A percentile compares a stretch with the other conserved stretches of the same genome.
These are phyloP conservation scores for Thereuonema tuberculata DNA, from an alignment of 1,140 invertebrate genomes.

Conservation along the genomic window DNA sequence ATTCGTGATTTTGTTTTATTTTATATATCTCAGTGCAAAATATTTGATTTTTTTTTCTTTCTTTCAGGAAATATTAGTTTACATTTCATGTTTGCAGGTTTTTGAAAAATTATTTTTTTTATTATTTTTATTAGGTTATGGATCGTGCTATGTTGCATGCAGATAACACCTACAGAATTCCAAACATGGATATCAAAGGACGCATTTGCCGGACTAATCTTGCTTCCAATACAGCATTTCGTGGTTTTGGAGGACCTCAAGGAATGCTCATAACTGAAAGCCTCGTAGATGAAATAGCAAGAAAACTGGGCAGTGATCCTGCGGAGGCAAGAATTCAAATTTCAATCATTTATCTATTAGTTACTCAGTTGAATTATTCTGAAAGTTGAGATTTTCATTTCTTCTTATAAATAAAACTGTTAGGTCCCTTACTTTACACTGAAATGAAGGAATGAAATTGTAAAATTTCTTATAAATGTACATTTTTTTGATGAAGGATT, in stretches of 20 bases:
- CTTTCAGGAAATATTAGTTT: background rate
- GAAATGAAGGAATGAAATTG: no score
- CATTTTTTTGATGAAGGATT: no score
- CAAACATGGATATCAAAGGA: constrained; percentile 48
- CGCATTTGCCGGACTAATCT: constrained; percentile 69
- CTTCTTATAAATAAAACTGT: background rate
- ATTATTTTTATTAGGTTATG: constrained; percentile 43
- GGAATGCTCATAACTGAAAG: constrained; percentile 72
- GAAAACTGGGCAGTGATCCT: constrained; percentile 46
- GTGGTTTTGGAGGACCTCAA: constrained; percentile 79
- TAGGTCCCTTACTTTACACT: background rate
- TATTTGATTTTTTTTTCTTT: no score
- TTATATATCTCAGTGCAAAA: no score
- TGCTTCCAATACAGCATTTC: constrained; percentile 76
- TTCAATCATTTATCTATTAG: no score
- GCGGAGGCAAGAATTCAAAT: constrained; percentile 30
- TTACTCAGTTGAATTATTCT: no score
- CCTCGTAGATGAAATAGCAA: constrained; percentile 59
- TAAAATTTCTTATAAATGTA: no score
- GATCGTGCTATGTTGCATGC: constrained; percentile 64
- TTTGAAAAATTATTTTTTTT: background rate
- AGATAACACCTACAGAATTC: constrained; percentile 62
- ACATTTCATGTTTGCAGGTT: background rate
- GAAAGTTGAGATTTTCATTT: no score
- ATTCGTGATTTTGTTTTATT: no score